Base-by-base conservation (phyloP, 64 coral and sea anemone species). In the Porites australiensis region DNA sequence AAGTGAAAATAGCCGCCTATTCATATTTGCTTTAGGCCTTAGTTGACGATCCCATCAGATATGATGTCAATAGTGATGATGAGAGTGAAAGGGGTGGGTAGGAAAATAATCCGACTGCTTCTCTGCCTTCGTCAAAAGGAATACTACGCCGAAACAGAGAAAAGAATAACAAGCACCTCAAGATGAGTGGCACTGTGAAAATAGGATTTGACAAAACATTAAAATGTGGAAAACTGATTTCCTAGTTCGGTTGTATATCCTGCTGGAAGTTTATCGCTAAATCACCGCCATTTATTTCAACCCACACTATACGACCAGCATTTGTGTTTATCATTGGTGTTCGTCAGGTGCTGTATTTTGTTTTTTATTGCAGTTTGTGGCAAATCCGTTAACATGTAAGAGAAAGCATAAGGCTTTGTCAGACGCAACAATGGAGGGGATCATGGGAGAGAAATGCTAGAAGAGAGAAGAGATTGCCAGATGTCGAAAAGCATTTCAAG, bases 401-500 rank as follows among this genome's bases (percentile, higher is more conserved):
- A 77, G 75, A 43, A 23, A 19, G 46, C 49, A 53, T 8, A 79
- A 58, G 10, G 48, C 49, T 11, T 22, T 79, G n/a, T 53, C 76
- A 13, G 55, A 19, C 45, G 4, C 44, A 0, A 58, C 50, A 11
- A 55, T 79, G 14, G 44, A 49, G 12, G 13, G 52, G 2, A 8
- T 23, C 8, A 53, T 79, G 55, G 20, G 12, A 79, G 49, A 54
- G 7, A 79, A 14, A 48, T 79, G 77, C 77, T 79, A 48, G 46
- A 79, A 79, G 55, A 79, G 3, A 79, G 77, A 79, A 54, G 77
- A 79, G n/a, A 2, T 79, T 58, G 7, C 52, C 22, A 4, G 22
- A 58, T 79, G 14, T 54, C 44, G 6, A 14, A 79, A 79, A 79
- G 55, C 50, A 5, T 79, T 54, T 53, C 49, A 58, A 4, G 55